phyloP scores from a whole-genome alignment of 1,140 invertebrate species.

The Globodera ellingtonae region DNA sequence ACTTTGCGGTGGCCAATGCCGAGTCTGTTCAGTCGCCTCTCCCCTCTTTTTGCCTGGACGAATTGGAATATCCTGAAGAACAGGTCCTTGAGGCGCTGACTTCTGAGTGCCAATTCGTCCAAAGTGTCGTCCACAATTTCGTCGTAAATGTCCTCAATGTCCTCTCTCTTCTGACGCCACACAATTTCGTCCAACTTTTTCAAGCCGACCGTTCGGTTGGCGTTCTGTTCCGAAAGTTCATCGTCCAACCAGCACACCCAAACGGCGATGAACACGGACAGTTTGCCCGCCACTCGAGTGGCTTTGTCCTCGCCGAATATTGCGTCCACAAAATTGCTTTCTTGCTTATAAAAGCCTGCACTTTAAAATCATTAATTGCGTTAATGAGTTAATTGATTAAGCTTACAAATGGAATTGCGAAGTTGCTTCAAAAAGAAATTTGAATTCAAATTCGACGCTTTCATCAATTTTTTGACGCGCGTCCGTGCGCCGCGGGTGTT shows the following conservation, averaged over 20 bases:
- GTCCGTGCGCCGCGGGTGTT: background rate
- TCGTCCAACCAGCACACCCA: background rate
- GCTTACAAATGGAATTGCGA: background rate
- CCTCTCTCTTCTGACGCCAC: background rate
- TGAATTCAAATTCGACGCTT: background rate
- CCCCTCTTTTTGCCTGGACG: background rate
- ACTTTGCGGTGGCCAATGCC: background rate
- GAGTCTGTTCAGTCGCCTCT: background rate
- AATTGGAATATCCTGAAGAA: background rate
- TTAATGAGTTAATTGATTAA: no score
- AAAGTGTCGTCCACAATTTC: background rate
- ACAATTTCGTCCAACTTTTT: background rate
- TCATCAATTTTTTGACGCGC: background rate
- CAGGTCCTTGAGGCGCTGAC: background rate
- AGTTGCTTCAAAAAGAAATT: background rate
- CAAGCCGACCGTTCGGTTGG: background rate
- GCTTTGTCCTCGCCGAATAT: background rate
- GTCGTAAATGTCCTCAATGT: background rate
- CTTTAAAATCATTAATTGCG: no score
- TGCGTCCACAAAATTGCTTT: background rate
- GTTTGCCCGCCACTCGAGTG: background rate
- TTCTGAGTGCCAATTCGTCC: background rate
- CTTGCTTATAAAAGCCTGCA: background rate
- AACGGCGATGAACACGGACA: background rate
- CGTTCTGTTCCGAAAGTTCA: background rate